Conservation (phyloP, 2,888 invertebrate genomes). For the Caenorhabditis sinica region DNA sequence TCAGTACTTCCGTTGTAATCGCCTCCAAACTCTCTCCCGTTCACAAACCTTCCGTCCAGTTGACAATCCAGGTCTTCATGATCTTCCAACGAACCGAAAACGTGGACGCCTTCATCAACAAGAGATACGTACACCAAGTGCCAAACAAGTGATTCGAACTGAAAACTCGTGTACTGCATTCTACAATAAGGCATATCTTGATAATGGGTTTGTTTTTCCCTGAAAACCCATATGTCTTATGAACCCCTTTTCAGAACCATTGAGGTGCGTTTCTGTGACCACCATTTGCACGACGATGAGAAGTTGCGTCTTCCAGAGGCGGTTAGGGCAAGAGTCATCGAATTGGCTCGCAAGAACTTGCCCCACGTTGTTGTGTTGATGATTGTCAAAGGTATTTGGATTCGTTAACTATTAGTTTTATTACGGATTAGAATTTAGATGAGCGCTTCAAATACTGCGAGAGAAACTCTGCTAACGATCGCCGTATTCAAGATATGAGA, state of each 20-base stretch:
- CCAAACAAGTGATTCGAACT: constrained; percentile 66
- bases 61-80: constrained; percentile 58
- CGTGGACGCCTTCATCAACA: constrained; percentile 44
- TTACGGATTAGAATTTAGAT: constrained; percentile 38
- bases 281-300: constrained; percentile 76
- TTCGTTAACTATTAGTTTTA: neutral
- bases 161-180: constrained; percentile 76
- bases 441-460: constrained; percentile 65
- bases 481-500: constrained; percentile 64
- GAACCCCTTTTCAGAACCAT: constrained; percentile 65
- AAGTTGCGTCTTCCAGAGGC: constrained; percentile 66
- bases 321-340: constrained; percentile 66
- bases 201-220: constrained; percentile 67
- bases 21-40: constrained; percentile 65
- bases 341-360: constrained; percentile 71
- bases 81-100: constrained; percentile 57
- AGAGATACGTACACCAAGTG: constrained; percentile 29
- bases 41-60: constrained; percentile 51
- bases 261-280: constrained; percentile 76
- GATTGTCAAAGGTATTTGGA: constrained; percentile 70
- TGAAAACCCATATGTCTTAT: neutral
- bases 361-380: constrained; percentile 73
- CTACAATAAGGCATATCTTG: constrained; percentile 71
- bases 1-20: constrained; percentile 74
- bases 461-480: constrained; percentile 67